phyloP scores from a whole-genome alignment of 2,888 invertebrate genomes.

The Hanleya hanleyi region DNA sequence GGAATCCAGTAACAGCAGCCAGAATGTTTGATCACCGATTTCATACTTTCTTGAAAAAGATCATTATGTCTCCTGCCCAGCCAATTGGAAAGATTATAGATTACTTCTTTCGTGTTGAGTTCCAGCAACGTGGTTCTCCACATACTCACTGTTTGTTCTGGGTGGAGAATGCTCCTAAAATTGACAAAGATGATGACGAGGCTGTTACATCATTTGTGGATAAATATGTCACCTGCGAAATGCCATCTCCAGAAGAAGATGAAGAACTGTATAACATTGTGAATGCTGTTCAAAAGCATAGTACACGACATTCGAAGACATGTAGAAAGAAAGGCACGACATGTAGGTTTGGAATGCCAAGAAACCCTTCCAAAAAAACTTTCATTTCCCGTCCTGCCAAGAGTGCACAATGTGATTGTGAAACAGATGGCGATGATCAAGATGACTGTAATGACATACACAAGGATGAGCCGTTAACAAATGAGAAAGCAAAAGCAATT shows the following conservation, averaged over 20 bases:
- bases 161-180: no score
- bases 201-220: conserved; percentile 4
- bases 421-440: neutral
- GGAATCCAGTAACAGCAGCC: conserved; percentile 37
- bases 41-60: no score
- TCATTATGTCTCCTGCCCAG: no score
- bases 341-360: conserved; percentile 9
- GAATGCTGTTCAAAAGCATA: neutral
- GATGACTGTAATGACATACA: neutral
- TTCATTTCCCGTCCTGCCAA: conserved; percentile 2
- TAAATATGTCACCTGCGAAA: conserved; percentile 8
- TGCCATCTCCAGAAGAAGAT: neutral
- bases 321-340: conserved; percentile 8
- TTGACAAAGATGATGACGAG: conserved; percentile 1
- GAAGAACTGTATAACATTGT: conserved; percentile 6
- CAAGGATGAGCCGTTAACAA: neutral
- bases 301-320: conserved; percentile 2
- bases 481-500: conserved; percentile 8
- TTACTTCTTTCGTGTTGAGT: no score
- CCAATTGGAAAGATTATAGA: no score
- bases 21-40: no score
- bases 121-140: no score
- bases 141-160: no score
- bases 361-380: conserved; percentile 1
- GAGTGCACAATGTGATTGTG: neutral